Evolutionary conservation across 2,888 invertebrate genomes (phyloP).

Genomic region (Linyphia triangularis): DNA sequence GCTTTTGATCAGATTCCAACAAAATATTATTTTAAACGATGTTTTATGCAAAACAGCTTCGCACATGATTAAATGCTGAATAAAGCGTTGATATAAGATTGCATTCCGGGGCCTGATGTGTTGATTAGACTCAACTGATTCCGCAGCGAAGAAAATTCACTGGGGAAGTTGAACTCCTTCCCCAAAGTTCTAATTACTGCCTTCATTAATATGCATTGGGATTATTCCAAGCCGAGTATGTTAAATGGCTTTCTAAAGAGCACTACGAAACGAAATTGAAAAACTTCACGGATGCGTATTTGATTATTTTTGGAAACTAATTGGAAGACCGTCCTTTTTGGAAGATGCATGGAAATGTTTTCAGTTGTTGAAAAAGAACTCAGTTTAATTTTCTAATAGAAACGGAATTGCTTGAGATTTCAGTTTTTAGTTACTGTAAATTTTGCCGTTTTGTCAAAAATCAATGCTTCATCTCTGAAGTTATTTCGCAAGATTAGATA

Average conservation of each 20-base stretch:
- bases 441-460: too few species aligned
- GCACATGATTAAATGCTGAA: background rate
- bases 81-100: background rate
- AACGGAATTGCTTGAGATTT: constrained; percentile 18
- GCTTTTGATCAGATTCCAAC: background rate
- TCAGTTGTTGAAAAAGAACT: background rate
- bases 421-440: constrained; percentile 12
- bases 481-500: too few species aligned
- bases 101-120: constrained; percentile 11
- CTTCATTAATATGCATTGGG: constrained; percentile 74
- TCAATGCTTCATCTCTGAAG: too few species aligned
- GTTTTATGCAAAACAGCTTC: background rate
- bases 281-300: constrained; percentile 66
- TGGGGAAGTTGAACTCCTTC: constrained; percentile 18
- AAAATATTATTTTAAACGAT: background rate
- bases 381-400: constrained; percentile 23
- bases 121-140: constrained; percentile 45
- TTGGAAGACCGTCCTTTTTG: constrained; percentile 21
- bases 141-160: constrained; percentile 5
- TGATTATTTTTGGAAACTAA: constrained; percentile 74
- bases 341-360: background rate
- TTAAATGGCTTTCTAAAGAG: constrained; percentile 58
- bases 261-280: constrained; percentile 65
- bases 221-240: constrained; percentile 47
- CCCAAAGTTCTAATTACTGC: constrained; percentile 68